A percentile compares a stretch with the other conserved stretches of the same genome.
These are phyloP conservation scores for Sthenelais limicola DNA, from an alignment of 2,888 invertebrate genomes.

Conservation along the genomic window DNA sequence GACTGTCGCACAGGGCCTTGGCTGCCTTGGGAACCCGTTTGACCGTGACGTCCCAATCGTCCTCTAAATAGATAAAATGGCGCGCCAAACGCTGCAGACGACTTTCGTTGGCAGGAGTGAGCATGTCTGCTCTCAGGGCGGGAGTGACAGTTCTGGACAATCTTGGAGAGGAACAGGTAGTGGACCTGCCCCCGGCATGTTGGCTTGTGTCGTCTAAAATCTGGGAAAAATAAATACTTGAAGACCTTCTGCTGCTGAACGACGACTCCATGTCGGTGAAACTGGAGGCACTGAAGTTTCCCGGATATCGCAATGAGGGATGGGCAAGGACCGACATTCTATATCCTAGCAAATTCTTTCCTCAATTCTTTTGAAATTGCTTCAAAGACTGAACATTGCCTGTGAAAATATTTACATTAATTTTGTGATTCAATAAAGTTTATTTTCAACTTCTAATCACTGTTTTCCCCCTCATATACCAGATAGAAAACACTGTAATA, in stretches of 20 bases:
- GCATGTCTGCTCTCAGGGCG: background rate
- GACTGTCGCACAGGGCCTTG: background rate
- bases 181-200: background rate
- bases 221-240: background rate
- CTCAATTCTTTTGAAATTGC: too few relatives aligned
- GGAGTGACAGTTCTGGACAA: background rate
- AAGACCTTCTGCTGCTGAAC: slow-evolving; percentile 7
- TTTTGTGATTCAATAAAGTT: too few relatives aligned
- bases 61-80: slow-evolving; percentile 4
- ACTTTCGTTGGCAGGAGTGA: background rate
- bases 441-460: too few relatives aligned
- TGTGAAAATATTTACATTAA: too few relatives aligned
- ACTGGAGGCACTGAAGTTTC: too few relatives aligned
- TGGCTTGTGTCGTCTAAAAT: slow-evolving; percentile 6
- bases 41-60: background rate
- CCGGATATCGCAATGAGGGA: too few relatives aligned
- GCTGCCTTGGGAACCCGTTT: background rate
- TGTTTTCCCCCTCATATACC: too few relatives aligned
- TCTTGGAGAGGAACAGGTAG: background rate
- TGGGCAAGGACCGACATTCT: too few relatives aligned
- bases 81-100: slow-evolving; percentile 27
- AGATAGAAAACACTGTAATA: too few relatives aligned
- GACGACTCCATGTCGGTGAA: background rate
- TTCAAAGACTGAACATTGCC: too few relatives aligned
- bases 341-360: too few relatives aligned